Base-by-base conservation (phyloP, 2,888 invertebrate species). In the Halictus ligatus region DNA sequence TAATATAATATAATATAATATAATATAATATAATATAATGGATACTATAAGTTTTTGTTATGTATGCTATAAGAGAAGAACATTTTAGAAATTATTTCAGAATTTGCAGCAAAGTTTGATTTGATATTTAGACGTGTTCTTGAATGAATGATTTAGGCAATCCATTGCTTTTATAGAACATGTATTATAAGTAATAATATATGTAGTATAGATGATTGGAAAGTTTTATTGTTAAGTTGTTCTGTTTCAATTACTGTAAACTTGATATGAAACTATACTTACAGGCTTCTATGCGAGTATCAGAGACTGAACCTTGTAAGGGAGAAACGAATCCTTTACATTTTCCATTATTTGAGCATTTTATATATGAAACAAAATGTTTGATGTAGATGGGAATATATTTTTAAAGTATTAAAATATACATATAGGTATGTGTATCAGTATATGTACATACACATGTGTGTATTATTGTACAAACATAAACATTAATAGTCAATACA, bases 271-370 rank as follows among this genome's bases (percentile, higher is more conserved):
- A 79, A 79, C 79, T 85, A 84, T 78, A 80, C 76, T 76, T 85
- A 85, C 69, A 81, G 75, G 85, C 88, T 86, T 85, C 86, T 85
- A 86, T 72, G 82, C 82, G 72, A 88, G 77, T 78, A 84, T 83
- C 88, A 90, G 90, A 91, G 92, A 90, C 90, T 91, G 92, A 91
- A 86, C 85, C 83, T 75, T 83, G 85, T 91, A 88, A 89, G 80
- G 88, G 85, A 74, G 82, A 74, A 81, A 69, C 69, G 48, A 50
- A 67, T 75, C 87, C 87, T 86, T 91, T 88, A 85, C 91, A 86
- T 84, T 88, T 90, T 91, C 88, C 88, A 90, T 87, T 89, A 85
- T 85, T 87, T 90, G 84, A 89, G 83, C 88, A 91, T 91, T 91
- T 91, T 91, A 85, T 91, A 85, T 91, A 91, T 85, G 74, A 86